Evolutionary conservation across 2,888 invertebrate species (phyloP).

Genomic region (Asteroscopus sphinx): DNA sequence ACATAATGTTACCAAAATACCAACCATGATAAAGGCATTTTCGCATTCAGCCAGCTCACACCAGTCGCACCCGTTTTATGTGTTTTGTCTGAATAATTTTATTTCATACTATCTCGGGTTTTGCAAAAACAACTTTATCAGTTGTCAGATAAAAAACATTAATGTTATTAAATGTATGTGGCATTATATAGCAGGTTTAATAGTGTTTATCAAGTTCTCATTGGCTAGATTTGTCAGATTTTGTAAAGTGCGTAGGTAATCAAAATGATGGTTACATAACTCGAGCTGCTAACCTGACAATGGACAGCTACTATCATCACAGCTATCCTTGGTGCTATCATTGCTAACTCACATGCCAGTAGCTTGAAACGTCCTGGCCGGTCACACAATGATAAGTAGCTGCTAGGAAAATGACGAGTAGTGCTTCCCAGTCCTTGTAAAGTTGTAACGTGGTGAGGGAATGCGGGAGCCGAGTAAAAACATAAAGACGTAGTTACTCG

Average conservation of each 20-base stretch:
- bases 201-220: slow-evolving; percentile 37
- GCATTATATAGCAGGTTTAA: slow-evolving; percentile 42
- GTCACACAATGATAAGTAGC: too few species aligned
- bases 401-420: too few species aligned
- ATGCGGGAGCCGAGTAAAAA: too few species aligned
- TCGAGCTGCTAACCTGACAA: too few species aligned
- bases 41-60: slow-evolving; percentile 13
- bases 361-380: too few species aligned
- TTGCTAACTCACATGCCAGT: too few species aligned
- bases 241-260: slow-evolving; percentile 2
- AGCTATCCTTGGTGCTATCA: too few species aligned
- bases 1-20: slow-evolving; percentile 18
- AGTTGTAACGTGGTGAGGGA: too few species aligned
- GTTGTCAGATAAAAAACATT: slow-evolving; percentile 54
- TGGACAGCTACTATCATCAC: too few species aligned
- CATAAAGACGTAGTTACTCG: too few species aligned
- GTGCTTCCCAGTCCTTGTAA: too few species aligned
- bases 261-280: too few species aligned
- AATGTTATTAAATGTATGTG: slow-evolving; percentile 36
- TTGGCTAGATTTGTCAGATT: slow-evolving; percentile 25
- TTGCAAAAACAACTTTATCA: slow-evolving; percentile 65
- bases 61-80: slow-evolving; percentile 14
- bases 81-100: slow-evolving; percentile 46
- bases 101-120: slow-evolving; percentile 29
- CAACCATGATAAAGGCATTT: slow-evolving; percentile 34